phyloP scores from a whole-genome alignment of 2,113 vertebrate species.

The Formicarius rufipectus region DNA sequence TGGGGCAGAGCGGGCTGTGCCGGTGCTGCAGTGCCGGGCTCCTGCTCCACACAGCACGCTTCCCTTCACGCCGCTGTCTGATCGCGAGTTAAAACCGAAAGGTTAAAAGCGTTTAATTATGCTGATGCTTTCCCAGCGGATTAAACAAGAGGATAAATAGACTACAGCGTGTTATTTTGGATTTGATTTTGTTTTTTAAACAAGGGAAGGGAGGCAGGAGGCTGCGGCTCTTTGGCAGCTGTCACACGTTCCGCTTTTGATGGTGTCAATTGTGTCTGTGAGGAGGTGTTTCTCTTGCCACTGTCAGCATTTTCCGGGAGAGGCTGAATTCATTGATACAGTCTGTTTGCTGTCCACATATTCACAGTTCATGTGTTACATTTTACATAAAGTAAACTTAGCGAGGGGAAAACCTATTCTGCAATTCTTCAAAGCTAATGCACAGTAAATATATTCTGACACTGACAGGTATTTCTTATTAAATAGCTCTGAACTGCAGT shows the following conservation, averaged over 20 bases:
- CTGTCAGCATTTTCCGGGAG: slow-evolving; percentile 52
- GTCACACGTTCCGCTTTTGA: slow-evolving; percentile 40
- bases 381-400: slow-evolving; percentile 82
- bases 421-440: slow-evolving; percentile 78
- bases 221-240: slow-evolving; percentile 64
- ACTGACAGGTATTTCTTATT: slow-evolving; percentile 84
- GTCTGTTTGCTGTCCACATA: slow-evolving; percentile 73
- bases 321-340: slow-evolving; percentile 67
- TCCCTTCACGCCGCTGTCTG: not conserved
- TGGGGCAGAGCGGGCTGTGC: not conserved
- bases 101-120: slow-evolving; percentile 64
- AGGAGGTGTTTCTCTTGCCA: slow-evolving; percentile 39
- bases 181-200: slow-evolving; percentile 54
- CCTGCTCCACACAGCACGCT: fast-evolving
- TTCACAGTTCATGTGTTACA: slow-evolving; percentile 77
- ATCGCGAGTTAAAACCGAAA: not conserved
- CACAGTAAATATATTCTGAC: slow-evolving; percentile 79
- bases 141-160: slow-evolving; percentile 64
- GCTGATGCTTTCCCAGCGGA: slow-evolving; percentile 42
- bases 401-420: slow-evolving; percentile 75
- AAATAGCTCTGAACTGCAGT: slow-evolving; percentile 72
- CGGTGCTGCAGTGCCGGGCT: not conserved
- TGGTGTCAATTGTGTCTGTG: slow-evolving; percentile 56
- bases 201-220: slow-evolving; percentile 12
- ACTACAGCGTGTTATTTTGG: slow-evolving; percentile 56